These are phyloP conservation scores for Tinea semifulvella DNA, from an alignment of 2,888 invertebrate species.

Conservation along the genomic window DNA sequence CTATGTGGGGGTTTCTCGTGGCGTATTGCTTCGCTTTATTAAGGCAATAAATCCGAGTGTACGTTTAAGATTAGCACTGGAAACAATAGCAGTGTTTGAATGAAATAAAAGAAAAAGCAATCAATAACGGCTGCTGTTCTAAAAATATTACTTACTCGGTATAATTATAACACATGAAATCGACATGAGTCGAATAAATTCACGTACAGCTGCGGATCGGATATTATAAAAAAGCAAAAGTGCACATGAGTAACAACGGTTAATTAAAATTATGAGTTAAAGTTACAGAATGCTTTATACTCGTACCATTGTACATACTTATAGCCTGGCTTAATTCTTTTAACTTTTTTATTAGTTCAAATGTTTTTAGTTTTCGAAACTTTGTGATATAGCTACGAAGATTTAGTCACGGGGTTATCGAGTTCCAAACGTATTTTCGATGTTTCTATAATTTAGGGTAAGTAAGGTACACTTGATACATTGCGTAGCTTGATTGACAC, in stretches of 20 bases:
- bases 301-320: too few relatives aligned
- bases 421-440: too few relatives aligned
- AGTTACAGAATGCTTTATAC: background rate
- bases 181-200: slow-evolving; percentile 34
- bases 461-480: too few relatives aligned
- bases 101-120: slow-evolving; percentile 46
- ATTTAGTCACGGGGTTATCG: too few relatives aligned
- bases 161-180: slow-evolving; percentile 37
- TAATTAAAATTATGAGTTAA: slow-evolving; percentile 34
- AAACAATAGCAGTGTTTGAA: slow-evolving; percentile 45
- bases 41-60: slow-evolving; percentile 38
- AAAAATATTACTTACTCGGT: slow-evolving; percentile 39
- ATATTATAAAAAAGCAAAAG: slow-evolving; percentile 23
- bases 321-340: too few relatives aligned
- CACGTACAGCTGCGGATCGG: slow-evolving; percentile 22
- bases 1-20: slow-evolving; percentile 35
- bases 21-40: slow-evolving; percentile 54
- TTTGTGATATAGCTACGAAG: too few relatives aligned
- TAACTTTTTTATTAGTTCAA: too few relatives aligned
- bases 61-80: slow-evolving; percentile 27
- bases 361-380: too few relatives aligned
- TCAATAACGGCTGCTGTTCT: slow-evolving; percentile 33
- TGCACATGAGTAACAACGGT: slow-evolving; percentile 35
- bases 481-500: too few relatives aligned
- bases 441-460: too few relatives aligned